phyloP scores from a whole-genome alignment of 2,888 invertebrate genomes.

The Chelonus formosanus region DNA sequence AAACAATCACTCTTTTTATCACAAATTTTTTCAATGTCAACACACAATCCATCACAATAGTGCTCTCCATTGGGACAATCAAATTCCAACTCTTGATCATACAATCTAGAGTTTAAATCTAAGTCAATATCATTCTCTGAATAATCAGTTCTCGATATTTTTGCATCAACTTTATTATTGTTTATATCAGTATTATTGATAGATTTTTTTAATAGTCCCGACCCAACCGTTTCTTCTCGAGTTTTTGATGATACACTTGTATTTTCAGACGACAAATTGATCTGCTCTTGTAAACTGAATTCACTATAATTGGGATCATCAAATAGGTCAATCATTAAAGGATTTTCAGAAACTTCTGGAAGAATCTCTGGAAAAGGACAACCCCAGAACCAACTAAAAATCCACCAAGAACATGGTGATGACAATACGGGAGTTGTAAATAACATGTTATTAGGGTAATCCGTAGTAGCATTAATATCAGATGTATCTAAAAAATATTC shows the following conservation, averaged over 20 bases:
- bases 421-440: not conserved
- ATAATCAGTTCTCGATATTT: too few relatives aligned
- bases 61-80: conserved; percentile 40
- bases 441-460: not conserved
- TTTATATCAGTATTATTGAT: too few relatives aligned
- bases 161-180: too few relatives aligned
- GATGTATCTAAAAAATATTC: conserved; percentile 4
- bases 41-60: conserved; percentile 45
- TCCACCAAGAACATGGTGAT: conserved; percentile 10
- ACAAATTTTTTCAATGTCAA: conserved; percentile 60
- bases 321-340: not conserved
- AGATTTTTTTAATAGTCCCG: too few relatives aligned
- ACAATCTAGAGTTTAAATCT: too few relatives aligned
- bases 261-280: not conserved
- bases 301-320: not conserved
- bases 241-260: too few relatives aligned
- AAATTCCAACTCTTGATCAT: not conserved
- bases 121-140: too few relatives aligned
- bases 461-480: conserved; percentile 8
- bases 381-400: not conserved
- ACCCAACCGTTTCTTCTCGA: too few relatives aligned
- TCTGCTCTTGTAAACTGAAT: not conserved
- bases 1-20: conserved; percentile 64
- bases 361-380: not conserved
- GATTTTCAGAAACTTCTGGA: conserved; percentile 5